phyloP scores from a whole-genome alignment of 2,113 vertebrate genomes.

The Prionailurus viverrinus region DNA sequence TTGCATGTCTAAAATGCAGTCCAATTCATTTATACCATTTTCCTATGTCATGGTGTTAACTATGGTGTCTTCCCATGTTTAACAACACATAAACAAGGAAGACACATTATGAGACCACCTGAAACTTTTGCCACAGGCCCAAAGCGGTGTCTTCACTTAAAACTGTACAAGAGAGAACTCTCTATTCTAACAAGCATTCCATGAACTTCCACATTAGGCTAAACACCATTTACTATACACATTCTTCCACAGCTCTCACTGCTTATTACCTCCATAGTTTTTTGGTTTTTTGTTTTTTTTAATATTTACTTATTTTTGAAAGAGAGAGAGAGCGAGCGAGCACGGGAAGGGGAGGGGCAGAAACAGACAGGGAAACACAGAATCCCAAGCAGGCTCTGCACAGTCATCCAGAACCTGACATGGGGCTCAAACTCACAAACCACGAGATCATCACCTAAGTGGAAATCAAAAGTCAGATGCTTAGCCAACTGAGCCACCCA shows the following conservation, averaged over 20 bases:
- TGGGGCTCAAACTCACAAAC: too few relatives aligned
- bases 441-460: too few relatives aligned
- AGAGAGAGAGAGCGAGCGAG: background rate
- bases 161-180: background rate
- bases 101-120: background rate
- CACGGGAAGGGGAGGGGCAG: too few relatives aligned
- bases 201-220: background rate
- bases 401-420: too few relatives aligned
- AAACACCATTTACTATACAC: background rate
- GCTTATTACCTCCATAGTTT: background rate
- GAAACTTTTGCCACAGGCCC: background rate
- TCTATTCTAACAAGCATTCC: background rate
- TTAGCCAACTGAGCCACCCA: too few relatives aligned
- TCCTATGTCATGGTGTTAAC: background rate
- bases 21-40: background rate
- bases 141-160: background rate
- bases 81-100: background rate
- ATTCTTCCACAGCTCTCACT: background rate
- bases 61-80: background rate
- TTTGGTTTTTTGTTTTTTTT: background rate
- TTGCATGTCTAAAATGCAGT: background rate
- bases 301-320: background rate
- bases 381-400: too few relatives aligned
- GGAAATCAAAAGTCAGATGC: too few relatives aligned
- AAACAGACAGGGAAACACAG: too few relatives aligned